Base-by-base conservation (phyloP, 2,113 vertebrate species). In the Alexandromys fortis region DNA sequence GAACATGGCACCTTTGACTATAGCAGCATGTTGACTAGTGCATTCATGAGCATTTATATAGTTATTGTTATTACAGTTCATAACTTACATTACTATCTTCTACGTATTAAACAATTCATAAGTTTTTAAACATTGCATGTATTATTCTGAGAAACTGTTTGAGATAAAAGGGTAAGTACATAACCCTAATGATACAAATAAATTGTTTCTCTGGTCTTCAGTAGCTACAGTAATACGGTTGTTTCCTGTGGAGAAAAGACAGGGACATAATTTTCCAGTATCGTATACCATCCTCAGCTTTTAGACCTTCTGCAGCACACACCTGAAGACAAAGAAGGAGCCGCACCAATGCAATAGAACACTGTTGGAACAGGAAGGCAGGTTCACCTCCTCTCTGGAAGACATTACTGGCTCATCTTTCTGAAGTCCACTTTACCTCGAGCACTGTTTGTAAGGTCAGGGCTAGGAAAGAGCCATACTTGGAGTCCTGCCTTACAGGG, bases 91-190 rank as follows among this genome's bases (percentile, higher is more conserved):
- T 14, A 52, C 30, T 89, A 55, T 92, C 61, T 77, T 93, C 70
- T 67, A 45, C 38, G 8, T 93, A 86, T 77, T 72, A 72, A 91
- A 63, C 52, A 82, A 90, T 65, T 86, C 58, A 96, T 63, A 88
- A 3, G 90, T 81, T 75, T 93, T 47, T 94, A 21, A 92, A 87
- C 10, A 75, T 33, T 38, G 45, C 47, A 7, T 87, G 2, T 77
- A 78, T 93, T 93, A 76, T 86, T 81, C 87, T 76, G n/a, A 49
- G n/a, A 86, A 96, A 89, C 65, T 86, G 22, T 45, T 94, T 42
- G 38, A 8, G 49, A 86, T 91, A 79, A 93, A 91, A 17, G 21
- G 3, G 12, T 70, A 19, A 86, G 17, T 42, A 86, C 49, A 92
- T 72, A 94, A 96, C 75, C n/a, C 72, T 82, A 95, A 89, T 90